Percentiles rank a stretch among this genome's conserved stretches.
Evolutionary conservation across 2,888 invertebrate genomes (phyloP).

Genomic region (Cephus nigrinus): DNA sequence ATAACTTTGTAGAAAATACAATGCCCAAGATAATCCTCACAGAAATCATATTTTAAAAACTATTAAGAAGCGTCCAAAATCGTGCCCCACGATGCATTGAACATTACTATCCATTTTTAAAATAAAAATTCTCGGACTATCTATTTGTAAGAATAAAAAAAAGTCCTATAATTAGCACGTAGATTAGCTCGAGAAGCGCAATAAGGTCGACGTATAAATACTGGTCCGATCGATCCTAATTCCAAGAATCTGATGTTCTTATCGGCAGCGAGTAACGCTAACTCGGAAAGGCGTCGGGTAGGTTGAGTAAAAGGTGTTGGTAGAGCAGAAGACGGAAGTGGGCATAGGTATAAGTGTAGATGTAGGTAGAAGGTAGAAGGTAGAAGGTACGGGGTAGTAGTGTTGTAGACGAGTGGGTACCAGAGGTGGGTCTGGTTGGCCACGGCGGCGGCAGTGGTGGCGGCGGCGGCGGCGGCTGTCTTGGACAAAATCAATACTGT

Average conservation of each 20-base stretch:
- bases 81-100: not conserved
- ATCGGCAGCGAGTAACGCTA: not conserved
- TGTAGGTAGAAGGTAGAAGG: constrained; percentile 15
- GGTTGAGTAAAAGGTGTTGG: not conserved
- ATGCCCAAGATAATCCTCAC: not conserved
- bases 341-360: not conserved
- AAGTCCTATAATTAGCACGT: not conserved
- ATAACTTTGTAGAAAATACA: not conserved
- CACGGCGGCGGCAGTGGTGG: constrained; percentile 57
- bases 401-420: constrained; percentile 60
- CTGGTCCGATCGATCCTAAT: not conserved
- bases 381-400: constrained; percentile 32
- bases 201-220: not conserved
- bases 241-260: not conserved
- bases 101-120: not conserved
- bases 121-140: not conserved
- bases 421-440: constrained; percentile 65
- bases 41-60: not conserved
- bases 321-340: not conserved
- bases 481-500: constrained; percentile 67
- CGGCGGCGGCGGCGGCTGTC: constrained; percentile 60
- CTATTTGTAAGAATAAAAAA: not conserved
- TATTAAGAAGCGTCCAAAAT: not conserved
- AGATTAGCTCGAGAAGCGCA: not conserved
- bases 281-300: not conserved